phyloP scores from a whole-genome alignment of 1,140 invertebrate species.

The Diachasma alloeum region DNA sequence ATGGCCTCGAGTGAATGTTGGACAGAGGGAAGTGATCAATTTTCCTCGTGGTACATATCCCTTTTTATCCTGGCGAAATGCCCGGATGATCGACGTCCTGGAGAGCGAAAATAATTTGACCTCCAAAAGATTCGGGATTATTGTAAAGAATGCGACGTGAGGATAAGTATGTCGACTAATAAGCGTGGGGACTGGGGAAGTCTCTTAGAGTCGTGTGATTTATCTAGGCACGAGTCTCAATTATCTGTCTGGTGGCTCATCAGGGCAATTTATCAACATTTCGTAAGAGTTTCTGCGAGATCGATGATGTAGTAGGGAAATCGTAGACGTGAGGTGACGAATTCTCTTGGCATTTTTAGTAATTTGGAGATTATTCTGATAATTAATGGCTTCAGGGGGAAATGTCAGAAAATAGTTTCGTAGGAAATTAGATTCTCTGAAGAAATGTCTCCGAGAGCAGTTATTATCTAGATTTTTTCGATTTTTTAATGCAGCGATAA shows the following conservation, averaged over 20 bases:
- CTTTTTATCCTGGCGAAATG: not conserved
- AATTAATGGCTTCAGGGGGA: no score
- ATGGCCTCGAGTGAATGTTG: not conserved
- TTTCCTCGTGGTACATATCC: not conserved
- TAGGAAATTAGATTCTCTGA: no score
- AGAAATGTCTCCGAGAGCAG: no score
- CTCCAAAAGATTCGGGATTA: not conserved
- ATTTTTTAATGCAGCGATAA: no score
- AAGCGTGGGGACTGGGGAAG: not conserved
- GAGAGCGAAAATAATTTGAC: slow-evolving; percentile 5
- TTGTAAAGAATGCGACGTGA: not conserved
- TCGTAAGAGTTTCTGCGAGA: not conserved
- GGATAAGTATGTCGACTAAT: not conserved
- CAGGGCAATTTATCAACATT: not conserved
- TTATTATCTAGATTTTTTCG: no score
- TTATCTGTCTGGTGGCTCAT: not conserved
- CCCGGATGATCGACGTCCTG: slow-evolving; percentile 5
- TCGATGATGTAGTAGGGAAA: not conserved
- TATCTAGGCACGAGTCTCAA: not conserved
- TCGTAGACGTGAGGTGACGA: not conserved
- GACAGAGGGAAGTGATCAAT: slow-evolving; percentile 2
- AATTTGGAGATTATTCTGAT: not conserved
- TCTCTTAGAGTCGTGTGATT: not conserved
- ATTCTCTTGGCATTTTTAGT: not conserved
- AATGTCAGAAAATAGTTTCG: no score